Evolutionary conservation across 2,113 vertebrate genomes (phyloP).

Genomic region (Phylloscopus trochiloides): DNA sequence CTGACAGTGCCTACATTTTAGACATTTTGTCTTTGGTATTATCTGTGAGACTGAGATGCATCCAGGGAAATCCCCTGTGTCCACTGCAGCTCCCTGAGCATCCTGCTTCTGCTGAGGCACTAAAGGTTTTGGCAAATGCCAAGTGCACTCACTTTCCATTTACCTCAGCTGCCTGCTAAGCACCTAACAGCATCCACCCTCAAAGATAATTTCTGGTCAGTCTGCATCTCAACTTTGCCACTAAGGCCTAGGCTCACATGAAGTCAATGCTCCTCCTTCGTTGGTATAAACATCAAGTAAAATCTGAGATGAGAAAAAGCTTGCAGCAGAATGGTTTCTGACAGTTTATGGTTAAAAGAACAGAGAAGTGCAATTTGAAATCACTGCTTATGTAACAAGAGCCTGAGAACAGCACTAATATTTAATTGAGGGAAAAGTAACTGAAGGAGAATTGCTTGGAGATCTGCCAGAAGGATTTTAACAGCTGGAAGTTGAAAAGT

Average conservation of each 20-base stretch:
- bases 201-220: not conserved
- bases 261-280: not conserved
- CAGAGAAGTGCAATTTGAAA: conserved; percentile 41
- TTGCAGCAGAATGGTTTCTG: not conserved
- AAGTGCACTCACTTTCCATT: not conserved
- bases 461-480: conserved; percentile 76
- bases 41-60: not conserved
- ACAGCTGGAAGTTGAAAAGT: conserved; percentile 80
- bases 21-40: not conserved
- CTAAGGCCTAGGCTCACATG: accelerated
- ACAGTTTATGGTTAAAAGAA: conserved; percentile 36
- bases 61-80: not conserved
- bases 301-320: not conserved
- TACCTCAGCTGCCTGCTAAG: not conserved
- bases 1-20: not conserved
- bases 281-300: not conserved
- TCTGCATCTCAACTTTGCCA: not conserved
- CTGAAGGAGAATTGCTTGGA: conserved; percentile 75
- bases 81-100: not conserved
- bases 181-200: not conserved
- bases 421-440: conserved; percentile 75
- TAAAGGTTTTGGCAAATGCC: not conserved
- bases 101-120: not conserved
- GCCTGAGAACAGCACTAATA: conserved; percentile 64
- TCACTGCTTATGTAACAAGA: conserved; percentile 68